Evolutionary conservation across 2,797 vertebrate species (phyloP), one percentile per base, ranked within the genome.

Genomic region (Vultur gryphus): DNA sequence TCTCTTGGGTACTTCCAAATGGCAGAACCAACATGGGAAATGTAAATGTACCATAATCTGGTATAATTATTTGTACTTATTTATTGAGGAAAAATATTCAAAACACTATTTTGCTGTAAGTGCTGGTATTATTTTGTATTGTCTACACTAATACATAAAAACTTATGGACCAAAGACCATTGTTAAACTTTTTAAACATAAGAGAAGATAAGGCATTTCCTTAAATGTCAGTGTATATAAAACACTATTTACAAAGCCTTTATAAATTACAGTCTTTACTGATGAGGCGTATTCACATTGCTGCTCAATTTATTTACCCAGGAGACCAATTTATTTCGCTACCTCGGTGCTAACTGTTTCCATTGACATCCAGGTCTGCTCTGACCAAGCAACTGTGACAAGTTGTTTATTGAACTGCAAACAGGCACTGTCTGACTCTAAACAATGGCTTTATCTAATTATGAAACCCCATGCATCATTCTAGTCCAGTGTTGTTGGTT

Each of bases 341-440:
- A 79, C 96, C 97, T 98, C 86, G 13, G 90, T 96, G 95, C 97
- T 98, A 97, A 98, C 97, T 97, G 98, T 98, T 98, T 98, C 97
- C 97, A 98, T 97, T 98, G 98, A 98, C 98, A 98, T 96, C 93
- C 95, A 97, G 97, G 96, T 98, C 98, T 97, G 97, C 98, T 98
- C 97, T 97, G 96, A 97, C 97, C 98, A 98, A 98, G 98, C 98
- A 98, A 98, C 98, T 98, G 98, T 98, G 98, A 98, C 98, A 98
- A 98, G 98, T 97, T 98, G 98, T 98, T 98, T 98, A 98, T 98
- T 98, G 98, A 98, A 98, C 98, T 98, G 98, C 98, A 98, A 98
- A 98, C 7, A 78, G 97, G 97, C 97, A 97, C 98, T 98, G 97
- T 97, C 98, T 98, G 97, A 96, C 97, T 98, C 96, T 96, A 97